These are phyloP conservation scores for Alligator sinensis DNA, from an alignment of 2,113 vertebrate species.

Conservation along the genomic window DNA sequence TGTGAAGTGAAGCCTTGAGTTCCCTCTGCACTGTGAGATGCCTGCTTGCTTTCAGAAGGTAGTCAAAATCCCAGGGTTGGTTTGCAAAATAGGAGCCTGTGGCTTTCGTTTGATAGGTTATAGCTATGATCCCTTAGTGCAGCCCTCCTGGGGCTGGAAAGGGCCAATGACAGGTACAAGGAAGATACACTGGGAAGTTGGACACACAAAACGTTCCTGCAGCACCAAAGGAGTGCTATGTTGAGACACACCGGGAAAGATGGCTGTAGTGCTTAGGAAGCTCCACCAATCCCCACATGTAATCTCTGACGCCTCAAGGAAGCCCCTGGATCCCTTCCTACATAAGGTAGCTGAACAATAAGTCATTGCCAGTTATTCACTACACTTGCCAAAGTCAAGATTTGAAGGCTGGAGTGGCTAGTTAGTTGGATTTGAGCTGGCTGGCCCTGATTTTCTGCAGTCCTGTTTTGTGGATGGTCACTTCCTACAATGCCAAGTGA, in stretches of 20 bases:
- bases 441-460: background rate
- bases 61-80: background rate
- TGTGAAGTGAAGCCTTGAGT: background rate
- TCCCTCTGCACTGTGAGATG: fast-evolving
- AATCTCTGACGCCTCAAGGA: too few relatives aligned
- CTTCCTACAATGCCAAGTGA: background rate
- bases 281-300: too few relatives aligned
- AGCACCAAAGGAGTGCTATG: too few relatives aligned
- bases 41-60: background rate
- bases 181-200: too few relatives aligned
- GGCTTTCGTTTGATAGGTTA: background rate
- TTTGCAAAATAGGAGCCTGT: background rate
- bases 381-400: background rate
- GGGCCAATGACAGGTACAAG: too few relatives aligned
- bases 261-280: too few relatives aligned
- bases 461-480: background rate
- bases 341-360: background rate
- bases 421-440: background rate
- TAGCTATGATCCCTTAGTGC: background rate
- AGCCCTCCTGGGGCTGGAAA: too few relatives aligned
- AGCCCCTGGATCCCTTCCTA: too few relatives aligned
- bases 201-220: too few relatives aligned
- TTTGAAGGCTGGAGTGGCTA: background rate
- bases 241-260: too few relatives aligned
- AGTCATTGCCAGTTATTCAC: background rate